Conservation (phyloP, 2,888 invertebrate genomes). For the Cybosia mesomella region DNA sequence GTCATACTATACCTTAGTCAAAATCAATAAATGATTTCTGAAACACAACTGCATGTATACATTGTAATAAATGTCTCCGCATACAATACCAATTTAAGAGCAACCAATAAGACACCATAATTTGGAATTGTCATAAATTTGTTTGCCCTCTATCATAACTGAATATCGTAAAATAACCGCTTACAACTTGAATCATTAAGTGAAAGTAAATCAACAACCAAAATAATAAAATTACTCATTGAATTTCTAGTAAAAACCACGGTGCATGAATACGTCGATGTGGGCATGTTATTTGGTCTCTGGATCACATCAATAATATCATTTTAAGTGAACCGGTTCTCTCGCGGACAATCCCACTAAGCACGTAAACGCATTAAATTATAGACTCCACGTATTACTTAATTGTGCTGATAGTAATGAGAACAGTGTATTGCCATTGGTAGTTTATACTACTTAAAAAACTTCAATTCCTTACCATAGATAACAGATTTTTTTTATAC, state of each 20-base stretch:
- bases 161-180: slow-evolving; percentile 29
- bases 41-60: not conserved
- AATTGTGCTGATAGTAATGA: slow-evolving; percentile 41
- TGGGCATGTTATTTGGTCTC: slow-evolving; percentile 47
- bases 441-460: slow-evolving; percentile 23
- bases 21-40: not conserved
- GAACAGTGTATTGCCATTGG: slow-evolving; percentile 24
- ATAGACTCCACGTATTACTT: slow-evolving; percentile 52
- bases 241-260: slow-evolving; percentile 58
- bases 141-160: slow-evolving; percentile 19
- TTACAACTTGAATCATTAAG: slow-evolving; percentile 33
- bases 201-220: slow-evolving; percentile 45
- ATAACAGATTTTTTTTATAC: not conserved
- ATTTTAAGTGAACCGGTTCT: slow-evolving; percentile 82
- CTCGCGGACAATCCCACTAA: slow-evolving; percentile 61
- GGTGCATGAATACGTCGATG: slow-evolving; percentile 35
- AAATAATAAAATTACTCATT: slow-evolving; percentile 49
- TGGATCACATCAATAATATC: slow-evolving; percentile 75
- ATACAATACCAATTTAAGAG: slow-evolving; percentile 1
- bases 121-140: slow-evolving; percentile 2
- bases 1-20: not conserved
- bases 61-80: not conserved
- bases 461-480: not conserved
- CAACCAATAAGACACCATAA: slow-evolving; percentile 10
- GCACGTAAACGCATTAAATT: slow-evolving; percentile 67